A percentile compares a stretch with the other conserved stretches of the same genome.
These are phyloP conservation scores for Amphibalanus amphitrite DNA, from an alignment of 1,140 invertebrate species.

Conservation along the genomic window DNA sequence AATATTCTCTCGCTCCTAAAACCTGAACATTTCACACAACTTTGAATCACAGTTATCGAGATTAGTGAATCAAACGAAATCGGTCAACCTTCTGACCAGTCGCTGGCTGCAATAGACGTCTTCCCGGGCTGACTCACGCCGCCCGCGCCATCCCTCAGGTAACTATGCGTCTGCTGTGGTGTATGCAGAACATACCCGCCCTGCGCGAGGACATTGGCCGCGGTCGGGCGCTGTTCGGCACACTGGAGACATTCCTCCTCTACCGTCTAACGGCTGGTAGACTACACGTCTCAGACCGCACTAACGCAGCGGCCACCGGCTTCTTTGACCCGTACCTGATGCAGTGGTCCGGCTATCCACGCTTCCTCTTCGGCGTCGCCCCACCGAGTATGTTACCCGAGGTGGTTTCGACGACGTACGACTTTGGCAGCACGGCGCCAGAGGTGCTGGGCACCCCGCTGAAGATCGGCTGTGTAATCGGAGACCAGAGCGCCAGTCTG, in stretches of 20 bases:
- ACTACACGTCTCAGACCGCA: conserved; percentile 65
- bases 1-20: too few relatives aligned
- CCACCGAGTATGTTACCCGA: conserved; percentile 55
- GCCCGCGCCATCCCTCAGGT: conserved; percentile 37
- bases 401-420: conserved; percentile 26
- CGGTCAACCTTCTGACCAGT: too few relatives aligned
- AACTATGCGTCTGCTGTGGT: conserved; percentile 57
- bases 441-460: conserved; percentile 42
- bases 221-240: conserved; percentile 62
- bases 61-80: too few relatives aligned
- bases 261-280: conserved; percentile 44
- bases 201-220: conserved; percentile 39
- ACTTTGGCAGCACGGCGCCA: conserved; percentile 20
- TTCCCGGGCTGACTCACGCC: conserved; percentile 9
- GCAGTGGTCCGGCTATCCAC: conserved; percentile 54
- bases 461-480: conserved; percentile 55
- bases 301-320: conserved; percentile 74
- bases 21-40: too few relatives aligned
- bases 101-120: too few relatives aligned
- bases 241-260: conserved; percentile 82
- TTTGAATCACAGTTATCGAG: too few relatives aligned
- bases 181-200: conserved; percentile 47
- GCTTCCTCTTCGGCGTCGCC: conserved; percentile 44
- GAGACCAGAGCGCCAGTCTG: conserved; percentile 60
- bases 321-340: conserved; percentile 81